Evolutionary conservation across 2,113 vertebrate species (phyloP), one percentile per base, ranked within the genome.

Genomic region (Actenoides hombroni): DNA sequence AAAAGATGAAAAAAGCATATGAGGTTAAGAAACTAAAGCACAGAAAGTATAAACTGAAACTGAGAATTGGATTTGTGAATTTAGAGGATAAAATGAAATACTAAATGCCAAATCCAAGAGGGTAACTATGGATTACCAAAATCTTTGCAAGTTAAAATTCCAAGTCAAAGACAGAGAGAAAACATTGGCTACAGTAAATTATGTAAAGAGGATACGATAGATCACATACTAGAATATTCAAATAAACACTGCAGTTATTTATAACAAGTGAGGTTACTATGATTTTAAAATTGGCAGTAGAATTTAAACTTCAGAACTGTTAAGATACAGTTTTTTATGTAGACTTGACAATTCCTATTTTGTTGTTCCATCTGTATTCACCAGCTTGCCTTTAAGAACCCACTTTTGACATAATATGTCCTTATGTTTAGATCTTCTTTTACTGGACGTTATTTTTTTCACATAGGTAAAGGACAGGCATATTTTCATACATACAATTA

Each of bases 351-450:
- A 28, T 75, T 82, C 69, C 5, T 71, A 9, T 53, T 61, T 48
- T 33, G 2, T 16, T 1, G 0, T 12, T 51, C 35, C 2, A 3
- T 16, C 10, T 48, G 5, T 48, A 35, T 81, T 88, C 74, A n/a
- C 11, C 76, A 83, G 6, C 6, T 75, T 51, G 35, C 13, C 6
- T 60, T 83, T 77, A 69, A 51, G 25, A 76, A 77, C 3, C 2
- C 3, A 13, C 8, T 83, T 91, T 64, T 83, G 37, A 44, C 18
- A 39, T 21, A 7, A 6, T 13, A 28, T 7, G 7, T 31, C 24
- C 44, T 83, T 51, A 25, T 42, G 6, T 40, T 76, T 17, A 60
- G 5, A 51, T 77, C 6, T 83, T 54, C 19, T 73, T 16, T 64
- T 69, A 61, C 5, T 1, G 0, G 11, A 56, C 11, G 20, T 19